phyloP scores from a whole-genome alignment of 2,888 invertebrate genomes.

The Eupithecia dodoneata region DNA sequence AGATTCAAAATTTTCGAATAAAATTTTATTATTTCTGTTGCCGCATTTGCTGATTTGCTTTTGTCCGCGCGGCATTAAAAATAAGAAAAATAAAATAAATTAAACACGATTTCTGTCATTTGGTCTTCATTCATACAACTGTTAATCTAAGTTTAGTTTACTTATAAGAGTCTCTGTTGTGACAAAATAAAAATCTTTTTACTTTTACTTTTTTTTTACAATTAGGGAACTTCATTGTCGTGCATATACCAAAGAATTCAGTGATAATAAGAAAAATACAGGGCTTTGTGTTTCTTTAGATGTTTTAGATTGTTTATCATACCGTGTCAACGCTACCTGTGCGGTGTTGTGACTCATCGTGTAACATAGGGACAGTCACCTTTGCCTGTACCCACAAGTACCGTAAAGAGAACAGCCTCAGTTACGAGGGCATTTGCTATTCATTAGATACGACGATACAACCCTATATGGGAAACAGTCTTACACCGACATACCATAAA shows the following conservation, averaged over 20 bases:
- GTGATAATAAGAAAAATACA: slow-evolving; percentile 6
- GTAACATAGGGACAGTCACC: slow-evolving; percentile 51
- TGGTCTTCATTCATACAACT: too few relatives aligned
- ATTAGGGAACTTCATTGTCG: too few relatives aligned
- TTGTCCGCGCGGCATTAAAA: too few relatives aligned
- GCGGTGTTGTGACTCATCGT: slow-evolving; percentile 38
- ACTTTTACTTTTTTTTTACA: too few relatives aligned
- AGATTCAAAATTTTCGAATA: too few relatives aligned
- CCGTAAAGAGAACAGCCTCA: slow-evolving; percentile 62
- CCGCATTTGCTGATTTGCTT: too few relatives aligned
- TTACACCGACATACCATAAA: slow-evolving; percentile 62
- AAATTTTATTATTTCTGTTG: too few relatives aligned
- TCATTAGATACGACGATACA: slow-evolving; percentile 73
- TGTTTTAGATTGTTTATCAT: slow-evolving; percentile 15
- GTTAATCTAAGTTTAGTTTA: too few relatives aligned
- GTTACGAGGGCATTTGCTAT: slow-evolving; percentile 70
- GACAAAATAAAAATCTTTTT: too few relatives aligned
- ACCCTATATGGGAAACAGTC: slow-evolving; percentile 70
- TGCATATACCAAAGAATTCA: background rate
- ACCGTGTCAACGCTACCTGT: slow-evolving; percentile 18
- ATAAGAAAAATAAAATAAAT: too few relatives aligned
- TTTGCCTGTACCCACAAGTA: slow-evolving; percentile 49
- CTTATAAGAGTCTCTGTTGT: too few relatives aligned
- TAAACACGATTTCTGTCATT: too few relatives aligned
- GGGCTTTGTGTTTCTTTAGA: background rate